Percentiles rank a stretch among this genome's conserved stretches.
Conservation (phyloP, 2,888 invertebrate species). For the Cosmorhoe ocellata region DNA sequence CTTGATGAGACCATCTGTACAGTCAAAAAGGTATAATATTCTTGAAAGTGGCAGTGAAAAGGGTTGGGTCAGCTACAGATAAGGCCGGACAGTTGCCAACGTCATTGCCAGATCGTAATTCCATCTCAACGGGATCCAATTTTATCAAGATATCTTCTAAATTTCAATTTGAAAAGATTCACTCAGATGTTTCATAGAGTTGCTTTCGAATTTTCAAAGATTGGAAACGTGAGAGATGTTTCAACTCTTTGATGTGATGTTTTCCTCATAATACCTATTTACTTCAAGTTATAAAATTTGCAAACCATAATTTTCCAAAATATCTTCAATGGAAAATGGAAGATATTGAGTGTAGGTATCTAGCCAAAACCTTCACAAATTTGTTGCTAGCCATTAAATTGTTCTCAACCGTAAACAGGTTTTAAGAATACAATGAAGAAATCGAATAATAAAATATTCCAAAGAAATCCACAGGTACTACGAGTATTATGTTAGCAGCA, state of each 20-base stretch:
- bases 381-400: too few species aligned
- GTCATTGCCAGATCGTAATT: slow-evolving; percentile 73
- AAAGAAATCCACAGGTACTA: too few species aligned
- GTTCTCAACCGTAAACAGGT: too few species aligned
- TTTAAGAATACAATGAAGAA: too few species aligned
- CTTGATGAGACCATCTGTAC: slow-evolving; percentile 46
- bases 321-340: too few species aligned
- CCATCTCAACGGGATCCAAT: slow-evolving; percentile 55
- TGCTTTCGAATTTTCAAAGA: slow-evolving; percentile 26
- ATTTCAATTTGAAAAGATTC: slow-evolving; percentile 63
- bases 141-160: slow-evolving; percentile 65
- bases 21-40: slow-evolving; percentile 45
- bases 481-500: too few species aligned
- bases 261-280: not conserved
- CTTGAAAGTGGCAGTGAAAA: slow-evolving; percentile 66
- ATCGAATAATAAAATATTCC: too few species aligned
- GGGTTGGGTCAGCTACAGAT: slow-evolving; percentile 73
- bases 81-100: slow-evolving; percentile 67
- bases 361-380: too few species aligned
- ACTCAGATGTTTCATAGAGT: slow-evolving; percentile 30
- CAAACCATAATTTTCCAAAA: not conserved
- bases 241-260: slow-evolving; percentile 18
- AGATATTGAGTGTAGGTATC: too few species aligned
- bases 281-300: not conserved
- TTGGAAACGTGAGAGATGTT: slow-evolving; percentile 15